A percentile compares a stretch with the other conserved stretches of the same genome.
Evolutionary conservation across 2,888 invertebrate species (phyloP).

Genomic region (Drosophila neotestacea): DNA sequence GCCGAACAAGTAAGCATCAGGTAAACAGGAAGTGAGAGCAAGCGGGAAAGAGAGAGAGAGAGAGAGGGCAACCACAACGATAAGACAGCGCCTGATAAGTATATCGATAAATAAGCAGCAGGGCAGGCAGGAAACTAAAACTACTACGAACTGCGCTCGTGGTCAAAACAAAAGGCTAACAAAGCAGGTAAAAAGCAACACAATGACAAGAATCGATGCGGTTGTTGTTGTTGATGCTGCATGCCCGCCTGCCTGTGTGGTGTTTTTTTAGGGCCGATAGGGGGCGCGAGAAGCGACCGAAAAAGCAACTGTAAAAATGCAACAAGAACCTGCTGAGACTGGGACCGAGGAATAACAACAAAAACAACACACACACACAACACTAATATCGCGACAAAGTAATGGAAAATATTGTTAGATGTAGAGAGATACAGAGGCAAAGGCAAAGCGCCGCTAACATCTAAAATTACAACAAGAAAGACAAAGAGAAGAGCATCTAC

Average conservation of each 20-base stretch:
- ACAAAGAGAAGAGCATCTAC: conserved; percentile 24
- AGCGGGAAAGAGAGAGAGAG: conserved; percentile 10
- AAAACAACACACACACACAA: conserved; percentile 17
- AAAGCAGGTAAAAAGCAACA: conserved; percentile 45
- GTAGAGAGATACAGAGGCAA: neutral
- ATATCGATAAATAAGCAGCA: conserved; percentile 54
- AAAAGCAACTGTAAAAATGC: conserved; percentile 67
- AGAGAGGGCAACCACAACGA: conserved; percentile 30
- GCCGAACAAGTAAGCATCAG: conserved; percentile 64
- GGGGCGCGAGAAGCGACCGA: conserved; percentile 53
- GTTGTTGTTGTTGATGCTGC: conserved; percentile 30
- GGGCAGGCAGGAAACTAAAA: conserved; percentile 49
- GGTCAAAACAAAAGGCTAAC: conserved; percentile 57
- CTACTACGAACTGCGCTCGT: conserved; percentile 34
- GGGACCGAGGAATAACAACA: conserved; percentile 27
- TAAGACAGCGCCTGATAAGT: conserved; percentile 42
- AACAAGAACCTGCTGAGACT: conserved; percentile 63
- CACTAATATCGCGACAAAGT: conserved; percentile 48
- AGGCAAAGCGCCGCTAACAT: conserved; percentile 33
- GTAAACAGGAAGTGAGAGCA: conserved; percentile 60
- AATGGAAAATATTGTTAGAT: conserved; percentile 51
- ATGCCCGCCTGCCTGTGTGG: conserved; percentile 5
- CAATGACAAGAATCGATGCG: conserved; percentile 17
- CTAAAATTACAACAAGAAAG: conserved; percentile 60
- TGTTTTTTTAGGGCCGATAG: conserved; percentile 19